Conservation (phyloP, 2,888 invertebrate species). For the Drosophila hamatofila region DNA sequence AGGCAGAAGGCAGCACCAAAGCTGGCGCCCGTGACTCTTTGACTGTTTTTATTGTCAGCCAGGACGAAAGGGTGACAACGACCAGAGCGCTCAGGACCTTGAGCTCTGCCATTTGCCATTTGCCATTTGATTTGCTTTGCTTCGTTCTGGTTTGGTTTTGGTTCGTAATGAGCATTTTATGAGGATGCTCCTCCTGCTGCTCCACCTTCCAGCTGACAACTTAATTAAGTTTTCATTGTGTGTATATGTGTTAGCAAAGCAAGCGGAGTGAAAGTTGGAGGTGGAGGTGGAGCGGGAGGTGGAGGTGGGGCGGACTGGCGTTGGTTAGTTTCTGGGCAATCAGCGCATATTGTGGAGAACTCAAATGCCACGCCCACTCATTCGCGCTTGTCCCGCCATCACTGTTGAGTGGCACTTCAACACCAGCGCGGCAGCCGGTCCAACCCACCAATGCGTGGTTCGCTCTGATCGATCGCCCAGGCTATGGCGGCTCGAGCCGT, state of each 20-base stretch:
- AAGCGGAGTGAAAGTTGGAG: background rate
- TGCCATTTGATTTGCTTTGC: constrained; percentile 74
- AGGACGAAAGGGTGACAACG: constrained; percentile 57
- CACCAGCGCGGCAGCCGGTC: constrained; percentile 6
- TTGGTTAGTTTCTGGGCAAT: constrained; percentile 39
- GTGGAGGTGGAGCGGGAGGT: background rate
- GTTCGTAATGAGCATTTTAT: constrained; percentile 75
- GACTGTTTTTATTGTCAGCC: constrained; percentile 57
- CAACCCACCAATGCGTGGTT: constrained; percentile 33
- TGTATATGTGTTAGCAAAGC: constrained; percentile 25
- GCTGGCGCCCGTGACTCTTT: constrained; percentile 26
- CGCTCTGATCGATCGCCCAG: constrained; percentile 63
- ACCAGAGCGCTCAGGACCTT: constrained; percentile 59
- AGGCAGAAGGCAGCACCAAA: no score
- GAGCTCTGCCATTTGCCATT: constrained; percentile 49
- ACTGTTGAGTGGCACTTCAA: constrained; percentile 52
- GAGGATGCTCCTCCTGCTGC: constrained; percentile 56
- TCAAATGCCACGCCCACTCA: constrained; percentile 7
- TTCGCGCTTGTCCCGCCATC: constrained; percentile 5
- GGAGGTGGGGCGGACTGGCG: background rate
- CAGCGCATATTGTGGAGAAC: constrained; percentile 44
- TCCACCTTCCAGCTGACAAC: constrained; percentile 60
- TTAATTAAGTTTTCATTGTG: constrained; percentile 80
- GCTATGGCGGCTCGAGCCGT: background rate
- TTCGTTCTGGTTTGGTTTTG: constrained; percentile 40